Evolutionary conservation across 2,113 vertebrate species (phyloP).

Genomic region (Chlamydotis undulata): DNA sequence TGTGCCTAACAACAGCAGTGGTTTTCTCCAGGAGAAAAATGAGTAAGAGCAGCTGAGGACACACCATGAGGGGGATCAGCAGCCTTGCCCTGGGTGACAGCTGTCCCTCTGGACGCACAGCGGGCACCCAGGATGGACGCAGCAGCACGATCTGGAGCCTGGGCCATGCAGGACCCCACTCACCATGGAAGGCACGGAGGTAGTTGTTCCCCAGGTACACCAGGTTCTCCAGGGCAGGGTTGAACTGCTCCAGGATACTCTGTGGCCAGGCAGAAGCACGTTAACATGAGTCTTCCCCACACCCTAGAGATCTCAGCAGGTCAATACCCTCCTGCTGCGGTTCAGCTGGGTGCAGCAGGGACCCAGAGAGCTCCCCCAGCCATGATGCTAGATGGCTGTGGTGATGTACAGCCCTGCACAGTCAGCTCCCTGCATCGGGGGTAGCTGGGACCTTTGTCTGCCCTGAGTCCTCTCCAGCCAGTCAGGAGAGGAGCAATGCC

Average conservation of each 20-base stretch:
- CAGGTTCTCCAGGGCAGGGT: slow-evolving; percentile 89
- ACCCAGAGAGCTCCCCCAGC: neutral
- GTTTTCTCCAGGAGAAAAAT: neutral
- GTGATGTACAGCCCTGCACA: neutral
- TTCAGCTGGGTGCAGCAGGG: neutral
- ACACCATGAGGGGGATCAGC: neutral
- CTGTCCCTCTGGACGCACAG: too few relatives aligned
- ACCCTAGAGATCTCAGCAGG: neutral
- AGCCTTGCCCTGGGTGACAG: neutral
- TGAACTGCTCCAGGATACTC: slow-evolving; percentile 92
- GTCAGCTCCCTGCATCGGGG: fast-evolving
- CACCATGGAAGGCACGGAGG: slow-evolving; percentile 88
- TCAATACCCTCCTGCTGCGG: fast-evolving
- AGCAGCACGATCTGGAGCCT: neutral
- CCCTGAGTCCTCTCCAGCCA: neutral
- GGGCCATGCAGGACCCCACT: neutral
- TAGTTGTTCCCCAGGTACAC: slow-evolving; percentile 91
- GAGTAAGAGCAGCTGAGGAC: neutral
- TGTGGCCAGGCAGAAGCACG: slow-evolving; percentile 26
- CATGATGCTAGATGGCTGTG: fast-evolving
- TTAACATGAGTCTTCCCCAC: neutral
- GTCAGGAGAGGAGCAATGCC: neutral
- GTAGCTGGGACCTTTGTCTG: neutral
- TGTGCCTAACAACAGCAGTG: neutral
- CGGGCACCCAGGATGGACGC: neutral